These are phyloP conservation scores for Drosophila cardini DNA, from an alignment of 1,140 invertebrate genomes.

Conservation along the genomic window DNA sequence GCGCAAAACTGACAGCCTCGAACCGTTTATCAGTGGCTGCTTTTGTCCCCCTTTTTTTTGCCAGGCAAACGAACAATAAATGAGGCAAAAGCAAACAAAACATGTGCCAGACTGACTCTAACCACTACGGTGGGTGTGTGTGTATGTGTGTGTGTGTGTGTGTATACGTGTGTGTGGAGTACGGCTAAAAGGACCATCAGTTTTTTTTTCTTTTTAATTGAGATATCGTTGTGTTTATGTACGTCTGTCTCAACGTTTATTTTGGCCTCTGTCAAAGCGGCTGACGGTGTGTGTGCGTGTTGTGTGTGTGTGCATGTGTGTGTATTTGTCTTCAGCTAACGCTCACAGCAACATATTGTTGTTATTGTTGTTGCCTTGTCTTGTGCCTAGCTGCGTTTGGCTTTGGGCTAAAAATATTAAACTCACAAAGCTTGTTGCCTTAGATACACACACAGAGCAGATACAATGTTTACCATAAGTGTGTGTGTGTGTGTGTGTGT, in stretches of 20 bases:
- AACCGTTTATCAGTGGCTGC: slow-evolving; percentile 46
- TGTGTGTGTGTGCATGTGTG: slow-evolving; percentile 18
- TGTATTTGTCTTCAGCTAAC: slow-evolving; percentile 71
- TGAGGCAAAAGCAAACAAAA: slow-evolving; percentile 78
- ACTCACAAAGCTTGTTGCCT: slow-evolving; percentile 60
- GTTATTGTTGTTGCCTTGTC: slow-evolving; percentile 42
- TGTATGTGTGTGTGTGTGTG: slow-evolving; percentile 10
- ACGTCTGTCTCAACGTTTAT: slow-evolving; percentile 58
- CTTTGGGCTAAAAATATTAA: slow-evolving; percentile 81
- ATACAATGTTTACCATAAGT: slow-evolving; percentile 23
- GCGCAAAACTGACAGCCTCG: slow-evolving; percentile 26
- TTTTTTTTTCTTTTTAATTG: slow-evolving; percentile 70
- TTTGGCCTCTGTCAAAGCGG: slow-evolving; percentile 53
- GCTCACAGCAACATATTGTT: slow-evolving; percentile 57
- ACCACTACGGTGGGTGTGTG: slow-evolving; percentile 34
- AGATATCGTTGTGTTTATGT: slow-evolving; percentile 66
- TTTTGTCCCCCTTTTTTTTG: slow-evolving; percentile 43
- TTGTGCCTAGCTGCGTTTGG: slow-evolving; percentile 63
- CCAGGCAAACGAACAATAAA: slow-evolving; percentile 69
- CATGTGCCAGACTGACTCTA: slow-evolving; percentile 49
- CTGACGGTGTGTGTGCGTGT: slow-evolving; percentile 26
- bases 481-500: slow-evolving; percentile 28
- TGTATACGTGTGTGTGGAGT: slow-evolving; percentile 15
- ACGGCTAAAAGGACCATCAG: slow-evolving; percentile 63
- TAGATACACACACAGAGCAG: slow-evolving; percentile 42